Evolutionary conservation across 2,797 vertebrate species (phyloP).

Genomic region (Syndactyla subalaris): DNA sequence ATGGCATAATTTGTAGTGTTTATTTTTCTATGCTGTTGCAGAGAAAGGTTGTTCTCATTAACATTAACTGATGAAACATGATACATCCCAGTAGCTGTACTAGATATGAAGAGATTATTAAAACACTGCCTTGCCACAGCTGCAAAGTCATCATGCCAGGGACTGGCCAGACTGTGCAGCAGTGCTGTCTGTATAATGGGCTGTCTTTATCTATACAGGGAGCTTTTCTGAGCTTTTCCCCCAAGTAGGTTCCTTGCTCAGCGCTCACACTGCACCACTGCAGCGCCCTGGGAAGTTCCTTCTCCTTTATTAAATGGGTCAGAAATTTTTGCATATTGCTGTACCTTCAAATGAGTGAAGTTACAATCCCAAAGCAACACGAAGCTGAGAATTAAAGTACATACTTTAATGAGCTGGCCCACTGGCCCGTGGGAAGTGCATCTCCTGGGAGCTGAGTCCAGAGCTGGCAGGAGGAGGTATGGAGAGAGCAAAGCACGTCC

Average conservation of each 20-base stretch:
- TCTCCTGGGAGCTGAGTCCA: constrained; percentile 1
- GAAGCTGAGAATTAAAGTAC: constrained; percentile 29
- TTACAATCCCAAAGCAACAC: constrained; percentile 16
- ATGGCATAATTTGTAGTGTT: not conserved
- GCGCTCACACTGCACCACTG: not conserved
- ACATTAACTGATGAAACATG: not conserved
- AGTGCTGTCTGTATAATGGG: fast-evolving
- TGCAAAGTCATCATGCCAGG: not conserved
- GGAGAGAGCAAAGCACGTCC: not conserved
- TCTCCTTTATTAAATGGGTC: constrained; percentile 51
- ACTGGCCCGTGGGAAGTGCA: not conserved
- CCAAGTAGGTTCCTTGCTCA: not conserved
- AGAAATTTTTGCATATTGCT: constrained; percentile 27
- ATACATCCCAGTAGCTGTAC: not conserved
- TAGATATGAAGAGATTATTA: not conserved
- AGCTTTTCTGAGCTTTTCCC: not conserved
- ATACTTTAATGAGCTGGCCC: constrained; percentile 28
- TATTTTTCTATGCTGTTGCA: not conserved
- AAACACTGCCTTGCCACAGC: not conserved
- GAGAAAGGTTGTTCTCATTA: not conserved
- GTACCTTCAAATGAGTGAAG: constrained; percentile 14
- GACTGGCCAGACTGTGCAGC: not conserved
- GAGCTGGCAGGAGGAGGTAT: not conserved
- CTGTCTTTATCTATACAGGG: not conserved
- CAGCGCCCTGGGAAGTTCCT: not conserved